A percentile compares a stretch with the other conserved stretches of the same genome.
These are phyloP conservation scores for Leptonema lineaticorne DNA, from an alignment of 1,140 invertebrate species.

Conservation along the genomic window DNA sequence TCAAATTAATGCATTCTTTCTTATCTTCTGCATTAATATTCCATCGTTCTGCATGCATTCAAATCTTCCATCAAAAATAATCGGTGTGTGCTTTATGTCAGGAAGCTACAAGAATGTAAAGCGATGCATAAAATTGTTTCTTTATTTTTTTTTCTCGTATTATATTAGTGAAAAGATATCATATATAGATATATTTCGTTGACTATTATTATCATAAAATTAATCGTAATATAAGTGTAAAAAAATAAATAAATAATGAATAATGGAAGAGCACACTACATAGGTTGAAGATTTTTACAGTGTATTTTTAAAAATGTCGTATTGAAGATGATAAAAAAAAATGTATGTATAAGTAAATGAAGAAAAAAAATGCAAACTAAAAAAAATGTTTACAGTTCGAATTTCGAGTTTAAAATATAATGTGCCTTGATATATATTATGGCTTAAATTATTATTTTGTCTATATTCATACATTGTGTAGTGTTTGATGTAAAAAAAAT, in stretches of 20 bases:
- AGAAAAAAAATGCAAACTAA: neutral
- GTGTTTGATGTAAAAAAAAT: conserved; percentile 25
- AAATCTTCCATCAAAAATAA: too few relatives aligned
- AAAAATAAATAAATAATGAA: too few relatives aligned
- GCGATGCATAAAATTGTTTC: too few relatives aligned
- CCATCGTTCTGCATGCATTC: too few relatives aligned
- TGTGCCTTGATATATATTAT: conserved; percentile 42
- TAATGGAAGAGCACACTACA: too few relatives aligned
- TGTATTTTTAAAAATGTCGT: conserved; percentile 30
- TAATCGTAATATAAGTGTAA: neutral
- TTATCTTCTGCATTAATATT: too few relatives aligned
- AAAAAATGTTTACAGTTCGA: conserved; percentile 39
- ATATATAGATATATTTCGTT: too few relatives aligned
- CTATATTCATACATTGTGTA: conserved; percentile 32
- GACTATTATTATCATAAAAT: neutral
- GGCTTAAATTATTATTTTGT: conserved; percentile 37
- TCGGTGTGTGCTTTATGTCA: too few relatives aligned
- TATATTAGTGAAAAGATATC: too few relatives aligned
- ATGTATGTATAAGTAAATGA: neutral
- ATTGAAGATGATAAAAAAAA: conserved; percentile 28
- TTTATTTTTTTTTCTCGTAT: too few relatives aligned
- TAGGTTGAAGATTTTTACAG: conserved; percentile 31
- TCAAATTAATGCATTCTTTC: too few relatives aligned
- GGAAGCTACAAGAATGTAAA: too few relatives aligned
- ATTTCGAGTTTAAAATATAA: conserved; percentile 42